These are phyloP conservation scores for Protonemura montana DNA, from an alignment of 2,888 invertebrate species.

Conservation along the genomic window DNA sequence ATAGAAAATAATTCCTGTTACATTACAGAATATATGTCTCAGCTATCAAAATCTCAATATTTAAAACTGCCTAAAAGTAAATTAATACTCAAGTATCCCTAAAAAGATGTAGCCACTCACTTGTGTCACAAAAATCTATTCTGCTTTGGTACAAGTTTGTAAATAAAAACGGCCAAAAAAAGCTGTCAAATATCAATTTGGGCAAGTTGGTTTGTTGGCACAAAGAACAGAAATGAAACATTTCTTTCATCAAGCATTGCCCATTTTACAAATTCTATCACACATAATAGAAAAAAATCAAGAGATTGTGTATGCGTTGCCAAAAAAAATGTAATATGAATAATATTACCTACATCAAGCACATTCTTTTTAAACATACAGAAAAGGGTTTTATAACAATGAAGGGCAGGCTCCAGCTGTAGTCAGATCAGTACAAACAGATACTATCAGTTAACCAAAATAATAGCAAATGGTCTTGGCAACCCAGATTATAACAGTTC, in stretches of 20 bases:
- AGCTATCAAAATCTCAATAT: neutral
- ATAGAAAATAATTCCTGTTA: neutral
- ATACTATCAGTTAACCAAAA: neutral
- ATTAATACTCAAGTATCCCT: neutral
- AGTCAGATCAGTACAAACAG: neutral
- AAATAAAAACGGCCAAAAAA: neutral
- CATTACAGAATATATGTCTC: neutral
- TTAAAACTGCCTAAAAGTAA: neutral
- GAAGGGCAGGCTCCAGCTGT: neutral
- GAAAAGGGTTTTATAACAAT: neutral
- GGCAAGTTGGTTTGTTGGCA: neutral
- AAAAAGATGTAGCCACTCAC: neutral
- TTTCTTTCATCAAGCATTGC: neutral
- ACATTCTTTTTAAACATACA: too few relatives aligned
- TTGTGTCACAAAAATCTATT: neutral
- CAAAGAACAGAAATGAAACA: neutral
- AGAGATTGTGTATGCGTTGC: too few relatives aligned
- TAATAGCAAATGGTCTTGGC: neutral
- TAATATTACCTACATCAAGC: too few relatives aligned
- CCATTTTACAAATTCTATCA: neutral
- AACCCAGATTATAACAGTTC: neutral
- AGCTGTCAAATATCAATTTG: neutral
- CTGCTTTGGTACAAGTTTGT: conserved; percentile 2
- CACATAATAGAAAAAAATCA: neutral
- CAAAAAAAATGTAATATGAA: neutral